Evolutionary conservation across 2,113 vertebrate genomes (phyloP), one percentile per base, ranked within the genome.

Genomic region (Hirundichthys speculiger): DNA sequence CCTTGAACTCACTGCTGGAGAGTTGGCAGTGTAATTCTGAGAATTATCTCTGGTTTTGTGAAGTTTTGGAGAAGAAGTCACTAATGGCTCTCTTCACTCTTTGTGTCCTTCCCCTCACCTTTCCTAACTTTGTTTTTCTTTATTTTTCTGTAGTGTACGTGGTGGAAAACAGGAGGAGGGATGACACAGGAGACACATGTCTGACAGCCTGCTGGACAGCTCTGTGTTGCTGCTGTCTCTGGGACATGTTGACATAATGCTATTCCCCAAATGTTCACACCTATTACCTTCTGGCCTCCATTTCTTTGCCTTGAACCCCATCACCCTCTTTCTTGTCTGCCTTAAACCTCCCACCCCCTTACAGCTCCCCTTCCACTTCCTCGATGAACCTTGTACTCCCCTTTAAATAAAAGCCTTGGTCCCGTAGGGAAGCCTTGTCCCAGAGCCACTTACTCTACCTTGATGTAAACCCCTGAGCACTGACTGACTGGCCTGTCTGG

Each of bases 201-300:
- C 94, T 98, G 86, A 97, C 96, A 0, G 96, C 95, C 13, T 98
- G 96, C 84, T 97, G 95, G 96, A 96, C 96, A 2, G 96, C 96
- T 2, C 93, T 98, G 58, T 98, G 96, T 87, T 98, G 96, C 90
- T 98, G 96, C 91, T 98, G 96, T 79, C 95, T 98, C 46, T 98
- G 96, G 96, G 96, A 98, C 86, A 97, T 98, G 96, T 92, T 98
- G 81, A 98, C 96, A 91, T 98, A 93, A 90, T 38, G 27, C 22
- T 25, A 2, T 47, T 66, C 58, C 20, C 68, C 50, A 25, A 22
- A 46, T 20, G 30, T 19, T 65, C 16, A 11, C 40, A 59, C 67
- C 64, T 22, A 47, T 75, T 49, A 63, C 61, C 30, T 34, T 34
- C n/a, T n/a, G n/a, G n/a, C n/a, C n/a, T n/a, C n/a, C n/a, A n/a